Conservation (phyloP, 2,797 vertebrate genomes). For the Hypotaenidia philippensis region DNA sequence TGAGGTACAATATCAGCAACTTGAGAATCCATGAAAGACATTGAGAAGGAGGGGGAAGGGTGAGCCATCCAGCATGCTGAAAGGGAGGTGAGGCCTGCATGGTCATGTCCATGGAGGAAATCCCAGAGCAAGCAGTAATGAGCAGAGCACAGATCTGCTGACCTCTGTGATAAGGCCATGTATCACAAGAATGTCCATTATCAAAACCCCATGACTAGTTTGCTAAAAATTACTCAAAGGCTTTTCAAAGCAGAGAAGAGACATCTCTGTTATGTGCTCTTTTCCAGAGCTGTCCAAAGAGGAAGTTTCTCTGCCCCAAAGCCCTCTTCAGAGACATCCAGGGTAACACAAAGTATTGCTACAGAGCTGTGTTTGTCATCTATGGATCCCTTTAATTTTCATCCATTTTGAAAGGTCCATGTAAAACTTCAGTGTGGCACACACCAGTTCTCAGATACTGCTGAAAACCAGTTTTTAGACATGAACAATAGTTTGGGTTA, state of each 20-base stretch:
- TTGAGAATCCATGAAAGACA: background rate
- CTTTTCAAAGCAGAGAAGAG: background rate
- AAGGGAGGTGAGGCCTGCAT: background rate
- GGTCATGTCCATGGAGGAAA: background rate
- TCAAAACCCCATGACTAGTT: background rate
- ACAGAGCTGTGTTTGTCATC: background rate
- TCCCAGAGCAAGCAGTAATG: background rate
- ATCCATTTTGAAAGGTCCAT: background rate
- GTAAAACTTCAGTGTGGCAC: background rate
- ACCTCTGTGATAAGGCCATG: background rate
- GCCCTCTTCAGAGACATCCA: background rate
- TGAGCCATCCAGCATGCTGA: background rate
- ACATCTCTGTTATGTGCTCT: background rate
- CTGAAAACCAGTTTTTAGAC: background rate
- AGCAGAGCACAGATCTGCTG: rapidly evolving
- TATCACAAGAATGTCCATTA: background rate
- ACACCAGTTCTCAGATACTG: background rate
- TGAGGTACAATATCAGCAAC: background rate
- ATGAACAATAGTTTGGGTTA: background rate
- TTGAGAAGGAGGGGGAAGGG: background rate
- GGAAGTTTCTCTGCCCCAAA: background rate
- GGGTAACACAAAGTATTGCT: background rate
- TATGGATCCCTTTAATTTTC: background rate
- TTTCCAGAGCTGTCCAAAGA: background rate
- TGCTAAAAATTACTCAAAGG: background rate